These are phyloP conservation scores for Rhea pennata DNA, from an alignment of 2,113 vertebrate genomes.

Conservation along the genomic window DNA sequence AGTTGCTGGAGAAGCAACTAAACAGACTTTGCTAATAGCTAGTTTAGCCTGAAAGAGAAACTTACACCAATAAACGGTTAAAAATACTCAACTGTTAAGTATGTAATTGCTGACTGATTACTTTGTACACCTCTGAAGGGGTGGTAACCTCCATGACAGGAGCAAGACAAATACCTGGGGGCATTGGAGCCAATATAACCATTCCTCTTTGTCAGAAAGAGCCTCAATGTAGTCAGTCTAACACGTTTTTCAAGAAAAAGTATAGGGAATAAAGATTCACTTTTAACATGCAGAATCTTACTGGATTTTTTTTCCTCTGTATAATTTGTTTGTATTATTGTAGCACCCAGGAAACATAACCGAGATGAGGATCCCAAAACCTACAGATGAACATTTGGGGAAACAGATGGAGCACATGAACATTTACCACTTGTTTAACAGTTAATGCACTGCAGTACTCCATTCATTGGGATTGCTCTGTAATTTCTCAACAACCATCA, in stretches of 20 bases:
- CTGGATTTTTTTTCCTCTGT: background rate
- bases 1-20: background rate
- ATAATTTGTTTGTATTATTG: conserved; percentile 36
- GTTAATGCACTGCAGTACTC: conserved; percentile 29
- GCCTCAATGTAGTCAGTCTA: background rate
- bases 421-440: conserved; percentile 55
- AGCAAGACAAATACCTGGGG: background rate
- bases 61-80: background rate
- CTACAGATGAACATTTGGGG: conserved; percentile 36
- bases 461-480: background rate
- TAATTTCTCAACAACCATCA: background rate
- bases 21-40: background rate
- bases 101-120: background rate
- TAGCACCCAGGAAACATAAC: conserved; percentile 4
- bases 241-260: background rate
- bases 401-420: conserved; percentile 62
- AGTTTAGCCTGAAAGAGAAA: background rate
- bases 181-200: background rate
- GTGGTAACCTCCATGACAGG: background rate
- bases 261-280: background rate
- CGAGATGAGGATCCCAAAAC: background rate
- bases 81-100: background rate
- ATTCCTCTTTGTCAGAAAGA: background rate
- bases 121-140: background rate
- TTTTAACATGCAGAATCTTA: background rate